phyloP scores from a whole-genome alignment of 2,797 vertebrate species.

The Peromyscus attwateri region DNA sequence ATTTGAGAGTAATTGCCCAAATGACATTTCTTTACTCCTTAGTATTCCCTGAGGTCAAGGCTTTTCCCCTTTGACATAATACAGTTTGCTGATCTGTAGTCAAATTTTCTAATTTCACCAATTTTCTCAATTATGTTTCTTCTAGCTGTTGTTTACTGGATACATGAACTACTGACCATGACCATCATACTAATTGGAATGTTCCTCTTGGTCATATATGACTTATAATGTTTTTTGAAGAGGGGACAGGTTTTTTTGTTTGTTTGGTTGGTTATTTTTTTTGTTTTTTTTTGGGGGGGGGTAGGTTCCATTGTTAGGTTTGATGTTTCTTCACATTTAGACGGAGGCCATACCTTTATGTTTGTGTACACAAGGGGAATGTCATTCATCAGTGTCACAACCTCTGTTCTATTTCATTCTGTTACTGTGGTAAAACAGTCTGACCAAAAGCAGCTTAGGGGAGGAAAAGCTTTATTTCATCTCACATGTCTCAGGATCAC shows the following conservation, averaged over 20 bases:
- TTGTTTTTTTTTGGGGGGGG: neutral
- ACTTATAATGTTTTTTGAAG: neutral
- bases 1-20: neutral
- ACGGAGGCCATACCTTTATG: neutral
- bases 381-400: rapidly evolving
- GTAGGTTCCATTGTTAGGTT: neutral
- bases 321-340: neutral
- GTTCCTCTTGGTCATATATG: neutral
- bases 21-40: neutral
- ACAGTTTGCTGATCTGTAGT: neutral
- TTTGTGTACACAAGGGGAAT: rapidly evolving
- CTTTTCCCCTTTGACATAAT: neutral
- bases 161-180: too few species aligned
- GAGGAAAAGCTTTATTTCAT: neutral
- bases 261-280: neutral
- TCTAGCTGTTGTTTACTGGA: neutral
- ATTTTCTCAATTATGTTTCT: neutral
- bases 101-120: neutral
- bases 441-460: neutral
- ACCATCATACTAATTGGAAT: neutral
- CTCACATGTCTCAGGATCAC: neutral
- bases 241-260: neutral
- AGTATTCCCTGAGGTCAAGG: neutral
- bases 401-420: too few species aligned
- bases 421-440: neutral